Evolutionary conservation across 1,140 invertebrate genomes (phyloP).

Genomic region (Laupala kohalensis): DNA sequence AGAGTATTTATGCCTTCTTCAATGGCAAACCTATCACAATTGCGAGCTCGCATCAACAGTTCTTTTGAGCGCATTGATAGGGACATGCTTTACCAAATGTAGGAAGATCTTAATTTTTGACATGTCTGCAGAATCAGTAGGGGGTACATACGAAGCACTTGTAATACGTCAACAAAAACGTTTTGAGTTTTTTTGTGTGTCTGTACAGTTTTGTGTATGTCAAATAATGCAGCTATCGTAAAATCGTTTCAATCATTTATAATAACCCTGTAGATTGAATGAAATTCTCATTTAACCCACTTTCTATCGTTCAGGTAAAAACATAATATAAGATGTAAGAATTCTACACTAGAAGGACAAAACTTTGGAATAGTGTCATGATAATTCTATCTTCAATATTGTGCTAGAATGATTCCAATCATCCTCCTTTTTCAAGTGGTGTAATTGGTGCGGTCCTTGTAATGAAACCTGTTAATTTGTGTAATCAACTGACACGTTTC

Average conservation of each 20-base stretch:
- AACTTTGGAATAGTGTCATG: too few species aligned
- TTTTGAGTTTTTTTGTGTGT: slow-evolving; percentile 7
- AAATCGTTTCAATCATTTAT: slow-evolving; percentile 7
- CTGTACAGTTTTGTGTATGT: neutral
- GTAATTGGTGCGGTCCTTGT: too few species aligned
- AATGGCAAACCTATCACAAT: slow-evolving; percentile 2
- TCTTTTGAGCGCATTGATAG: slow-evolving; percentile 10
- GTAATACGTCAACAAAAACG: slow-evolving; percentile 1
- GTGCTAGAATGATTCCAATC: too few species aligned
- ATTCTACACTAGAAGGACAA: too few species aligned
- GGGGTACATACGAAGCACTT: slow-evolving; percentile 11
- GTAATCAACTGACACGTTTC: too few species aligned
- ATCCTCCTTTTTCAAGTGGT: too few species aligned
- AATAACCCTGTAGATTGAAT: neutral
- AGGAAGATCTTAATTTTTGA: slow-evolving; percentile 12
- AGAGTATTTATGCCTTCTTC: slow-evolving; percentile 5
- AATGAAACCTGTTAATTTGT: too few species aligned
- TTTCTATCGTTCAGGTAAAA: too few species aligned
- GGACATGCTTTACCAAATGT: slow-evolving; percentile 4
- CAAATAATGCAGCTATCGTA: neutral
- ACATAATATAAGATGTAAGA: too few species aligned
- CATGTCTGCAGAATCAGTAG: neutral
- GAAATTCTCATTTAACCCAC: too few species aligned
- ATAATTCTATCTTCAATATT: too few species aligned
- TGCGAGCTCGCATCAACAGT: slow-evolving; percentile 12